Evolutionary conservation across 2,113 vertebrate species (phyloP).

Genomic region (Tretioscincus oriximinensis): DNA sequence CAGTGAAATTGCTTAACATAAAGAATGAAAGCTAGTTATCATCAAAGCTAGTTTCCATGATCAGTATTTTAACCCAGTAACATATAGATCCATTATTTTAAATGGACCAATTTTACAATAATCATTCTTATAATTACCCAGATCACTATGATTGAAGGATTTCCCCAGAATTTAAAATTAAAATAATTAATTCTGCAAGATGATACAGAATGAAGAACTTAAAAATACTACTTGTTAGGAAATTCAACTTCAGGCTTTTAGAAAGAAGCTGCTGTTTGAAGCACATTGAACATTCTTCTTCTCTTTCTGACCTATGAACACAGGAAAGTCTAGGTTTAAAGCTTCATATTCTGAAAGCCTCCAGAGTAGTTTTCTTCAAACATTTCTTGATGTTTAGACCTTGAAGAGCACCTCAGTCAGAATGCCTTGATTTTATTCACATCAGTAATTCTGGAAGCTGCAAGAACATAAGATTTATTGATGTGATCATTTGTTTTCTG

Average conservation of each 20-base stretch:
- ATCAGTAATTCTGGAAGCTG: neutral
- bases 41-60: too few relatives aligned
- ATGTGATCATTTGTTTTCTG: constrained; percentile 8
- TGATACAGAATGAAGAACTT: neutral
- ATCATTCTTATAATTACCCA: neutral
- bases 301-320: neutral
- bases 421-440: neutral
- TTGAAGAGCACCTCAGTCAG: constrained; percentile 14
- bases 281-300: constrained; percentile 10
- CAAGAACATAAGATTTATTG: constrained; percentile 12
- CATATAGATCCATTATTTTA: too few relatives aligned
- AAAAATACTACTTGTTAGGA: neutral
- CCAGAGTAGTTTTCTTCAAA: constrained; percentile 23
- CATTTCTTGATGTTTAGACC: neutral
- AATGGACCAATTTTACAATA: too few relatives aligned
- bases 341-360: constrained; percentile 23
- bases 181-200: neutral
- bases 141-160: neutral
- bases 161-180: neutral
- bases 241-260: constrained; percentile 6
- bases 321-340: neutral
- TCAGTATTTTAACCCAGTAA: too few relatives aligned
- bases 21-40: too few relatives aligned
- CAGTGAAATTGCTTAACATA: too few relatives aligned
- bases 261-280: neutral